Percentiles rank a stretch among this genome's conserved stretches.
Evolutionary conservation across 2,888 invertebrate genomes (phyloP).

Genomic region (Pachydiplax longipennis): DNA sequence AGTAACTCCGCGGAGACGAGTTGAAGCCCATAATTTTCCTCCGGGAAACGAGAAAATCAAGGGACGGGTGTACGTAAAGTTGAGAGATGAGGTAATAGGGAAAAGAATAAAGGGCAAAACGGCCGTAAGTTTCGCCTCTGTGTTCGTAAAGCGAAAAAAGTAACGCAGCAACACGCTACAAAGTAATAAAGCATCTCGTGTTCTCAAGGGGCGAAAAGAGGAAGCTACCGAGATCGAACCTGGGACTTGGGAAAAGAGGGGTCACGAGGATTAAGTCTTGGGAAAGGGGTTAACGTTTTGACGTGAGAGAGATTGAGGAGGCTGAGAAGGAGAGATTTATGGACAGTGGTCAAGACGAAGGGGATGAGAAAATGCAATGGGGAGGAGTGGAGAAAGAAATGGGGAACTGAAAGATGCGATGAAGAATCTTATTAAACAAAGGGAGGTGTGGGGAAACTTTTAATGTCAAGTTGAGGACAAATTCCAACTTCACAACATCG

Average conservation of each 20-base stretch:
- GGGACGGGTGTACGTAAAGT: not conserved
- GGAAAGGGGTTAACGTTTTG: constrained; percentile 26
- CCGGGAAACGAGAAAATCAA: not conserved
- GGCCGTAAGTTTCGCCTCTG: not conserved
- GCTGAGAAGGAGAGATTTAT: not conserved
- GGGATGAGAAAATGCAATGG: not conserved
- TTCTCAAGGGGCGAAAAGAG: not conserved
- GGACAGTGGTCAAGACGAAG: not conserved
- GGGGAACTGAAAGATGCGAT: not conserved
- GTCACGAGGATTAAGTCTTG: constrained; percentile 16
- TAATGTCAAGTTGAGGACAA: too few relatives aligned
- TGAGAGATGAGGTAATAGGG: not conserved
- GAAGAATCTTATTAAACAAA: not conserved
- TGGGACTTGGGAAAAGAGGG: not conserved
- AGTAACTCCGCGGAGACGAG: not conserved
- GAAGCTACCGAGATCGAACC: not conserved
- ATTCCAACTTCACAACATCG: too few relatives aligned
- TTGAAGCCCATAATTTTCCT: not conserved
- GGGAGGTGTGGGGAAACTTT: too few relatives aligned
- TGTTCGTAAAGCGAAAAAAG: not conserved
- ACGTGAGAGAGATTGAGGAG: constrained; percentile 19
- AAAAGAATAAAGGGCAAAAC: not conserved
- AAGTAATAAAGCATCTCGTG: not conserved
- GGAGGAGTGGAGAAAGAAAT: not conserved
- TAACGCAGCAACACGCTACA: not conserved